A percentile compares a stretch with the other conserved stretches of the same genome.
These are phyloP conservation scores for Hanleya hanleyi DNA, from an alignment of 2,888 invertebrate genomes.

Conservation along the genomic window DNA sequence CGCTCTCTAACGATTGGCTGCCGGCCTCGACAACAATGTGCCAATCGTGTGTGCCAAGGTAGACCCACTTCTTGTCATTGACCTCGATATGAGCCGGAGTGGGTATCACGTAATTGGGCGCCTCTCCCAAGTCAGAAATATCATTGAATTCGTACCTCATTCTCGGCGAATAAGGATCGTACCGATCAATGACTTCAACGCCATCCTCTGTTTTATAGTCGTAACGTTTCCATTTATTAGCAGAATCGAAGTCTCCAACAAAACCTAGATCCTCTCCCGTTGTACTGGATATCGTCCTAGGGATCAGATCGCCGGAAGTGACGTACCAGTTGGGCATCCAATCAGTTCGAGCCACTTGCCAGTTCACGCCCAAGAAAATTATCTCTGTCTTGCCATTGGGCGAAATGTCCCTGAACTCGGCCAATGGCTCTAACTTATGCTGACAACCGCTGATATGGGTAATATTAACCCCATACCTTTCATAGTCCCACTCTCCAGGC, in stretches of 20 bases:
- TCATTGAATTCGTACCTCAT: background rate
- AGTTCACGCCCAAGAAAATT: background rate
- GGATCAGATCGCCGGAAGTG: conserved; percentile 35
- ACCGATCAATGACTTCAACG: background rate
- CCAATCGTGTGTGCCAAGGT: conserved; percentile 9
- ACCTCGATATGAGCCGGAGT: background rate
- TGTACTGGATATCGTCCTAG: conserved; percentile 53
- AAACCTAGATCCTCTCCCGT: conserved; percentile 55
- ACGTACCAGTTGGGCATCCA: conserved; percentile 28
- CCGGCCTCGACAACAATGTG: background rate
- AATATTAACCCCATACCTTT: conserved; percentile 44
- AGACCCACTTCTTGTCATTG: background rate
- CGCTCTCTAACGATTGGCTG: background rate
- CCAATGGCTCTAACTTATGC: conserved; percentile 52
- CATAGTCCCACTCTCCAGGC: conserved; percentile 28
- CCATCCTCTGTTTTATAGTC: background rate
- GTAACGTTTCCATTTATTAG: conserved; percentile 31
- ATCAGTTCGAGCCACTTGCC: conserved; percentile 26
- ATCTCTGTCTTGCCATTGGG: background rate
- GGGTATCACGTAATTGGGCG: background rate
- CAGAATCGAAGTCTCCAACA: conserved; percentile 55
- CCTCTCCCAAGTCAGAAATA: background rate
- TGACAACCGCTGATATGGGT: conserved; percentile 59
- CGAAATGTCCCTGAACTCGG: conserved; percentile 37
- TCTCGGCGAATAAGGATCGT: background rate